A percentile compares a stretch with the other conserved stretches of the same genome.
Evolutionary conservation across 2,113 vertebrate genomes (phyloP).

Genomic region (Microcebus griseorufus): DNA sequence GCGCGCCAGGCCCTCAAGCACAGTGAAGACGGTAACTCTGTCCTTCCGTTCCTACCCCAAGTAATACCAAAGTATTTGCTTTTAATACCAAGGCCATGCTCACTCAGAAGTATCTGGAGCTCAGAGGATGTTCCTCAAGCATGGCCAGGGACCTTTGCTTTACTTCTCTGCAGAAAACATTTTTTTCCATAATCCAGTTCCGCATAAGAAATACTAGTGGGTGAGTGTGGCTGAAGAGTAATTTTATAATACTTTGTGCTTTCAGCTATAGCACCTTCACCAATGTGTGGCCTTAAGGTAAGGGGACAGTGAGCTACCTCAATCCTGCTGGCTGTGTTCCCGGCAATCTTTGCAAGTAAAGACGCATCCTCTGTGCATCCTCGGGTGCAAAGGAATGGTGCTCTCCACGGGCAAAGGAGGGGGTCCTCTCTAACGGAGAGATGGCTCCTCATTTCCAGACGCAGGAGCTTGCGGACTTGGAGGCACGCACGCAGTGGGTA

Average conservation of each 20-base stretch:
- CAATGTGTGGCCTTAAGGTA: background rate
- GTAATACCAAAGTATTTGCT: background rate
- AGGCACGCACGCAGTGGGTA: accelerated
- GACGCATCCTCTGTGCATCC: background rate
- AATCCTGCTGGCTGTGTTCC: background rate
- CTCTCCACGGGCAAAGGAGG: background rate
- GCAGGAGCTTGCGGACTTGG: background rate
- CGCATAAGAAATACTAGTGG: background rate
- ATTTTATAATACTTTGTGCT: background rate
- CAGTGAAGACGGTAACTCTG: background rate
- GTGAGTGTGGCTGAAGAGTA: background rate
- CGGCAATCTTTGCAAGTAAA: background rate
- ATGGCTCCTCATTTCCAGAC: background rate
- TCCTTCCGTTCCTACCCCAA: background rate
- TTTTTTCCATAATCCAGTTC: too few species aligned
- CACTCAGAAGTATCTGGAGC: background rate
- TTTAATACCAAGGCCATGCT: background rate
- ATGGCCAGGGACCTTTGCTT: background rate
- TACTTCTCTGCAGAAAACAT: background rate
- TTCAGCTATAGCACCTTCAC: background rate
- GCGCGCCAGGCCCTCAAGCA: accelerated
- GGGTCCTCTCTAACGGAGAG: background rate
- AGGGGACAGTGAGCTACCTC: background rate
- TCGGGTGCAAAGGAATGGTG: background rate
- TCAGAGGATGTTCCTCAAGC: background rate